phyloP scores from a whole-genome alignment of 2,888 invertebrate genomes.

The Leptinotarsa juncta region DNA sequence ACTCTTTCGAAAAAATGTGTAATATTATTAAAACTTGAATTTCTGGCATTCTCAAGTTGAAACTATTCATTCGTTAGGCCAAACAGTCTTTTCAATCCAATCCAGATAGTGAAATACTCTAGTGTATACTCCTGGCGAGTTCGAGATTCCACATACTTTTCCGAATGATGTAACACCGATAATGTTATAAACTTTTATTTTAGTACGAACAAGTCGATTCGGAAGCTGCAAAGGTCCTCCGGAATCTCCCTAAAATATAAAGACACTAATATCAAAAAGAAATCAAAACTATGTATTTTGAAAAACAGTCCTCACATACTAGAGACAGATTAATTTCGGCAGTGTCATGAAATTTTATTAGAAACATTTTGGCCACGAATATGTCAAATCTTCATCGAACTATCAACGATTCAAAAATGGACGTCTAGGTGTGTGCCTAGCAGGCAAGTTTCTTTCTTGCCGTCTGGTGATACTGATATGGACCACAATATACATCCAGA shows the following conservation, averaged over 20 bases:
- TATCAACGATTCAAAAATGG: too few relatives aligned
- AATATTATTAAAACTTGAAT: not conserved
- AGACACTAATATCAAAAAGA: not conserved
- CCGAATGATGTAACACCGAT: conserved; percentile 68
- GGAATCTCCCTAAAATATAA: conserved; percentile 70
- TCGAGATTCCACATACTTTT: conserved; percentile 61
- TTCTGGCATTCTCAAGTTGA: not conserved
- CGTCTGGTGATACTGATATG: too few relatives aligned
- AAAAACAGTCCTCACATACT: too few relatives aligned
- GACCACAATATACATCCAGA: too few relatives aligned
- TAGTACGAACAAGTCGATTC: conserved; percentile 46
- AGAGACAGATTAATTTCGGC: too few relatives aligned
- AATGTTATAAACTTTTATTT: conserved; percentile 66
- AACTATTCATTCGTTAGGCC: conserved; percentile 53
- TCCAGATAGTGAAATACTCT: conserved; percentile 65
- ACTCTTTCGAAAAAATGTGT: too few relatives aligned
- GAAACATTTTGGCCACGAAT: too few relatives aligned
- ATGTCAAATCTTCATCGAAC: too few relatives aligned
- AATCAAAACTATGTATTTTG: not conserved
- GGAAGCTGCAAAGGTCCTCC: conserved; percentile 71
- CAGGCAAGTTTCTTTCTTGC: too few relatives aligned
- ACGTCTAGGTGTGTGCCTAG: too few relatives aligned
- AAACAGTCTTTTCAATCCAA: conserved; percentile 68
- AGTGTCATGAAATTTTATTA: too few relatives aligned
- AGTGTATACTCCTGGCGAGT: conserved; percentile 67